These are phyloP conservation scores for Fregetta grallaria DNA, from an alignment of 2,113 vertebrate species.

Conservation along the genomic window DNA sequence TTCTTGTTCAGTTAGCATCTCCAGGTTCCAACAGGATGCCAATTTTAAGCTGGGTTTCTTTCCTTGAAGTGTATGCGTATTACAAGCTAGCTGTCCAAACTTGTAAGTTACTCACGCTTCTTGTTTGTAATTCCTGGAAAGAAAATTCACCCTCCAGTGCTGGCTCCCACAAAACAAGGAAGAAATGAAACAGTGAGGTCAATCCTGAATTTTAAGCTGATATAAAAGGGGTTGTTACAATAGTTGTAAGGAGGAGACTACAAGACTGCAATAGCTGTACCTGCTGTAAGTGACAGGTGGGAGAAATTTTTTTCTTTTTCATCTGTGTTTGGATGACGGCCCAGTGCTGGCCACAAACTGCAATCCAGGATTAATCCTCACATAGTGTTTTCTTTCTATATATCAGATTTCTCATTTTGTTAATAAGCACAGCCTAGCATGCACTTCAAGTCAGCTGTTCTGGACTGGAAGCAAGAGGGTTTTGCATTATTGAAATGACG, in stretches of 20 bases:
- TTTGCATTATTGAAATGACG: slow-evolving; percentile 72
- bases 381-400: slow-evolving; percentile 77
- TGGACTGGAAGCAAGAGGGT: slow-evolving; percentile 63
- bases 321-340: slow-evolving; percentile 61
- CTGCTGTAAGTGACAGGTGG: slow-evolving; percentile 71
- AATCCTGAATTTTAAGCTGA: slow-evolving; percentile 57
- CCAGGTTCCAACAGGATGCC: neutral
- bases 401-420: slow-evolving; percentile 81
- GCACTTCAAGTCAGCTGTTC: slow-evolving; percentile 78
- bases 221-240: slow-evolving; percentile 30
- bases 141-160: slow-evolving; percentile 65
- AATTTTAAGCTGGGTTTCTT: neutral
- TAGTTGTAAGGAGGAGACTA: slow-evolving; percentile 12
- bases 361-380: slow-evolving; percentile 73
- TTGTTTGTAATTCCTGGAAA: slow-evolving; percentile 74
- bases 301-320: slow-evolving; percentile 20
- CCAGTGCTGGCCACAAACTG: slow-evolving; percentile 67
- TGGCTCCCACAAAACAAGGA: slow-evolving; percentile 55
- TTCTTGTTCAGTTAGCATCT: neutral
- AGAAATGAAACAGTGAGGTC: slow-evolving; percentile 46
- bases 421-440: slow-evolving; percentile 72
- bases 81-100: slow-evolving; percentile 68
- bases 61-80: slow-evolving; percentile 29
- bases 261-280: slow-evolving; percentile 16
- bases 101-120: slow-evolving; percentile 63